phyloP scores from a whole-genome alignment of 2,797 vertebrate species.

The Rhyacichthys aspro region DNA sequence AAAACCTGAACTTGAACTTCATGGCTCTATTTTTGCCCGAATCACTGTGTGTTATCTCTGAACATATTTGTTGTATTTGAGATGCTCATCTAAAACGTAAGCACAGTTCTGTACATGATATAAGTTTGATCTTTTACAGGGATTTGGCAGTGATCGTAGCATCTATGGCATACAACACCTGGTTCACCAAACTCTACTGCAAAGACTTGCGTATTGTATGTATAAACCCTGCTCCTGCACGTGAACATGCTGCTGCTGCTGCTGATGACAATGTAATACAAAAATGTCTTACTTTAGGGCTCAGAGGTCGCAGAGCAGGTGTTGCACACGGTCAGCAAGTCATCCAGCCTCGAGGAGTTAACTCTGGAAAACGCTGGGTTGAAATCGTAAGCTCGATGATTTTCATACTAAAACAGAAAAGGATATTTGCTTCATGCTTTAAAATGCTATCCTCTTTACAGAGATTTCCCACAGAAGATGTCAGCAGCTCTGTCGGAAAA shows the following conservation, averaged over 20 bases:
- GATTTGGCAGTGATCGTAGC: slow-evolving; percentile 91
- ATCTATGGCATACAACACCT: slow-evolving; percentile 91
- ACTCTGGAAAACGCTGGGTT: slow-evolving; percentile 90
- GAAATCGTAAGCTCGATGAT: slow-evolving; percentile 84
- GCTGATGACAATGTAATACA: not conserved
- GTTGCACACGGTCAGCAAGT: slow-evolving; percentile 90
- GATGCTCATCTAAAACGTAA: no score
- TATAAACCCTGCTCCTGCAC: not conserved
- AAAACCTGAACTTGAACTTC: no score
- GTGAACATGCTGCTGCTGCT: not conserved
- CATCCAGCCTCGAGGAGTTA: slow-evolving; percentile 90
- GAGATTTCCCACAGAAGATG: slow-evolving; percentile 93
- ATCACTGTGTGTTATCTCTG: no score
- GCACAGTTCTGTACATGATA: no score
- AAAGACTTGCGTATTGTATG: slow-evolving; percentile 89
- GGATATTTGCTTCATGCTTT: not conserved
- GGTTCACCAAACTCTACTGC: slow-evolving; percentile 91
- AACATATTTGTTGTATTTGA: no score
- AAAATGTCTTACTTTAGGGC: slow-evolving; percentile 71
- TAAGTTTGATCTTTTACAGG: slow-evolving; percentile 65
- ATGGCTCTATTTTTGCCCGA: no score
- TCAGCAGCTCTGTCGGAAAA: slow-evolving; percentile 89
- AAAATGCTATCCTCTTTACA: slow-evolving; percentile 45
- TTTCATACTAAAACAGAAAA: no score
- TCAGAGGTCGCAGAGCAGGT: slow-evolving; percentile 93